These are phyloP conservation scores for Nephrotoma guestfalica DNA, from an alignment of 2,888 invertebrate species.

Conservation along the genomic window DNA sequence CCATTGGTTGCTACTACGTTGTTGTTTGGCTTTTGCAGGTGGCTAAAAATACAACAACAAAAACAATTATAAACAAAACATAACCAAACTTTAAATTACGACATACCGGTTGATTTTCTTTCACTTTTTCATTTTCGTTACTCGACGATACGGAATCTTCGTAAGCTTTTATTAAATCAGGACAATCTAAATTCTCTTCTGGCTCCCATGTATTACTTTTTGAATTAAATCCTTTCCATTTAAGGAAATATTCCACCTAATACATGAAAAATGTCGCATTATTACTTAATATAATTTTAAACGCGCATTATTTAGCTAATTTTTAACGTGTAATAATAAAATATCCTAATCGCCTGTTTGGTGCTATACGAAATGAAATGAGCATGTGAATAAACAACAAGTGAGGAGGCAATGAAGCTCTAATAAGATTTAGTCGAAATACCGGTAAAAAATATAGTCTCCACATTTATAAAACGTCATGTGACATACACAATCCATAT, in stretches of 20 bases:
- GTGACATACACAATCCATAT: too few species aligned
- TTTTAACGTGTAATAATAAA: too few species aligned
- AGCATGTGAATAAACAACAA: not conserved
- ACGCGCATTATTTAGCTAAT: too few species aligned
- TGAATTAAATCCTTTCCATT: conserved; percentile 66
- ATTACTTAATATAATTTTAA: not conserved
- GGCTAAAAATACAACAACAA: not conserved
- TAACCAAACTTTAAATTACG: not conserved
- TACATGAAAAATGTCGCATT: not conserved
- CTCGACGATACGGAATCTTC: conserved; percentile 36
- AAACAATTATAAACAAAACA: not conserved
- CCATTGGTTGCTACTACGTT: not conserved
- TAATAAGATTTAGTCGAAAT: too few species aligned
- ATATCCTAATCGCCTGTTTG: too few species aligned
- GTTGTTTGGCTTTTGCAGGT: not conserved
- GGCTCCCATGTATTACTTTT: conserved; percentile 90
- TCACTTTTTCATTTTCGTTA: not conserved
- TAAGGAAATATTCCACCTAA: conserved; percentile 43
- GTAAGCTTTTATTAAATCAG: conserved; percentile 61
- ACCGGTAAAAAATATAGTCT: too few species aligned
- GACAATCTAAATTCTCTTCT: conserved; percentile 74
- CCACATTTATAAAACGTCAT: too few species aligned
- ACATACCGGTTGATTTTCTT: not conserved
- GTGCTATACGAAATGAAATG: not conserved
- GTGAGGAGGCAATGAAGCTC: too few species aligned